Conservation (phyloP, 2,888 invertebrate genomes). For the Lomographa bimaculata region DNA sequence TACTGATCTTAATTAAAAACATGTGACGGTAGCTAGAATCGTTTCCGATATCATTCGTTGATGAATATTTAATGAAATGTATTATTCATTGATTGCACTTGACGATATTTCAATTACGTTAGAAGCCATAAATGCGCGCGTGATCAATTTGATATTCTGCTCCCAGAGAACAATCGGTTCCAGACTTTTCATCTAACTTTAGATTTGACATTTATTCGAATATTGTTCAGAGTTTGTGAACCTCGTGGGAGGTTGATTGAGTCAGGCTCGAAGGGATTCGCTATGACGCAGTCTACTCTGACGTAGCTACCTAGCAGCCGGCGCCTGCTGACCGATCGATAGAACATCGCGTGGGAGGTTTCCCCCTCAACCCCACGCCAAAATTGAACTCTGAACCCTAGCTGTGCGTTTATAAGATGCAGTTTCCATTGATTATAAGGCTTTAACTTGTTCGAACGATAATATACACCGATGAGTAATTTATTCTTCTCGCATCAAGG, state of each 20-base stretch:
- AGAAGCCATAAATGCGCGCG: slow-evolving; percentile 6
- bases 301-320: slow-evolving; percentile 59
- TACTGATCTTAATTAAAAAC: too few species aligned
- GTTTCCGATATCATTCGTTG: too few species aligned
- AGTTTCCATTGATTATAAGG: slow-evolving; percentile 29
- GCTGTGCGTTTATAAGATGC: slow-evolving; percentile 29
- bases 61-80: slow-evolving; percentile 3
- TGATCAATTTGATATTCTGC: slow-evolving; percentile 7
- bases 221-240: slow-evolving; percentile 25
- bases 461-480: slow-evolving; percentile 23
- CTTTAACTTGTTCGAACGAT: slow-evolving; percentile 8
- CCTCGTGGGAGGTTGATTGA: slow-evolving; percentile 45
- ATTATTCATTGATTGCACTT: slow-evolving; percentile 1
- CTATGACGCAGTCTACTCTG: slow-evolving; percentile 68
- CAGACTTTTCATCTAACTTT: slow-evolving; percentile 2
- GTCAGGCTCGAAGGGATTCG: slow-evolving; percentile 49
- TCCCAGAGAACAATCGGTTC: not conserved
- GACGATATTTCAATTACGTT: not conserved
- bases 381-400: slow-evolving; percentile 51
- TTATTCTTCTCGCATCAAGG: slow-evolving; percentile 20
- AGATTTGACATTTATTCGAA: slow-evolving; percentile 10
- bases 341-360: slow-evolving; percentile 63
- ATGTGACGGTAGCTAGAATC: too few species aligned
- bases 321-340: slow-evolving; percentile 71
- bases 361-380: slow-evolving; percentile 49